Conservation (phyloP, 1,140 invertebrate genomes). For the Leptinotarsa texana region DNA sequence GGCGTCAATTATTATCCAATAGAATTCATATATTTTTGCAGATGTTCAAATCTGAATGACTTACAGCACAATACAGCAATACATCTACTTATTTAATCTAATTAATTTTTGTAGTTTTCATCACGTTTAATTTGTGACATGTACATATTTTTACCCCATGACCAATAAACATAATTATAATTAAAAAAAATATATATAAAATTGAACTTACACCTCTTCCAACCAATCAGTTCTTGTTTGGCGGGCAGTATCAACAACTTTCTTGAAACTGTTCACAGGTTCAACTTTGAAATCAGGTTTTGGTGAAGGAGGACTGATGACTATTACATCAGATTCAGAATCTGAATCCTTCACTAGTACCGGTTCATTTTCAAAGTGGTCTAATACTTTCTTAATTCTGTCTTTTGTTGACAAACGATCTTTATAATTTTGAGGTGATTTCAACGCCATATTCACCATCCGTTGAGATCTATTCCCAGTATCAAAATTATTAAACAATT, state of each 20-base stretch:
- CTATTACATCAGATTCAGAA: conserved; percentile 47
- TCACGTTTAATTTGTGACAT: too few relatives aligned
- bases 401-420: conserved; percentile 44
- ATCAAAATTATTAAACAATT: conserved; percentile 33
- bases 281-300: conserved; percentile 50
- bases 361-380: conserved; percentile 46
- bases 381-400: conserved; percentile 48
- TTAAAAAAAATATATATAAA: background rate
- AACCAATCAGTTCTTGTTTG: conserved; percentile 44
- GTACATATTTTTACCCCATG: background rate
- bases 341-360: conserved; percentile 51
- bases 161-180: background rate
- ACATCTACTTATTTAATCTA: too few relatives aligned
- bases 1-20: too few relatives aligned
- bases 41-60: too few relatives aligned
- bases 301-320: conserved; percentile 49
- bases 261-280: conserved; percentile 50
- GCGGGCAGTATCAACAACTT: conserved; percentile 44
- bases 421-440: conserved; percentile 29
- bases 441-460: conserved; percentile 30
- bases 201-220: conserved; percentile 46
- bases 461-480: conserved; percentile 16
- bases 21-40: too few relatives aligned
- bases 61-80: too few relatives aligned
- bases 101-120: too few relatives aligned